These are phyloP conservation scores for Alethe diademata DNA, from an alignment of 2,113 vertebrate genomes.

Conservation along the genomic window DNA sequence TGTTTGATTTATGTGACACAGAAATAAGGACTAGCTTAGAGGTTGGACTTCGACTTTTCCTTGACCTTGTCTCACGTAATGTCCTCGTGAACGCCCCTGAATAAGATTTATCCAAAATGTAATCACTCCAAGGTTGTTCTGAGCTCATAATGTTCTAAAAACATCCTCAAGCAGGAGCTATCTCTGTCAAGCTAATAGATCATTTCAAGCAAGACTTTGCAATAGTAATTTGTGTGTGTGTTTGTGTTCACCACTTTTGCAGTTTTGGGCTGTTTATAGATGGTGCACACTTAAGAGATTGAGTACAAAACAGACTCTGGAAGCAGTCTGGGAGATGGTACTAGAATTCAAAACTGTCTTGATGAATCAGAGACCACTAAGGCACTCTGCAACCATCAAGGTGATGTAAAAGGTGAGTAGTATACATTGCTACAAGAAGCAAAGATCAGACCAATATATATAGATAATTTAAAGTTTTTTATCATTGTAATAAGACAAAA, in stretches of 20 bases:
- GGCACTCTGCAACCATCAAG: not conserved
- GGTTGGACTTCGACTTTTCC: not conserved
- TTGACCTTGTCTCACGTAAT: not conserved
- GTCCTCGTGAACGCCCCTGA: rapidly evolving
- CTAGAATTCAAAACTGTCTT: not conserved
- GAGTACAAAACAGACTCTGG: not conserved
- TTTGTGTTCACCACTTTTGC: not conserved
- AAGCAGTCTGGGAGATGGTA: not conserved
- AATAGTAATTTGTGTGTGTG: rapidly evolving
- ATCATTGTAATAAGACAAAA: not conserved
- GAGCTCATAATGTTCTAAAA: not conserved
- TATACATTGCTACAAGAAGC: not conserved
- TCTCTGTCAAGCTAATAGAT: not conserved
- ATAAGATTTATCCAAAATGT: not conserved
- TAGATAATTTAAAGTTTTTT: not conserved
- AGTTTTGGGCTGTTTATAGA: not conserved
- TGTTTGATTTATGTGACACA: not conserved
- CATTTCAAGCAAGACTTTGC: not conserved
- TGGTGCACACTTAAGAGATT: not conserved
- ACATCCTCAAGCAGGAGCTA: not conserved
- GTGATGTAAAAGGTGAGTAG: not conserved
- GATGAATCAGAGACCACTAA: not conserved
- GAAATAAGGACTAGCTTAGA: not conserved
- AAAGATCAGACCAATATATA: not conserved
- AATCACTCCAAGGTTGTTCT: not conserved